Evolutionary conservation across 2,113 vertebrate genomes (phyloP).

Genomic region (Ceyx margarethae): DNA sequence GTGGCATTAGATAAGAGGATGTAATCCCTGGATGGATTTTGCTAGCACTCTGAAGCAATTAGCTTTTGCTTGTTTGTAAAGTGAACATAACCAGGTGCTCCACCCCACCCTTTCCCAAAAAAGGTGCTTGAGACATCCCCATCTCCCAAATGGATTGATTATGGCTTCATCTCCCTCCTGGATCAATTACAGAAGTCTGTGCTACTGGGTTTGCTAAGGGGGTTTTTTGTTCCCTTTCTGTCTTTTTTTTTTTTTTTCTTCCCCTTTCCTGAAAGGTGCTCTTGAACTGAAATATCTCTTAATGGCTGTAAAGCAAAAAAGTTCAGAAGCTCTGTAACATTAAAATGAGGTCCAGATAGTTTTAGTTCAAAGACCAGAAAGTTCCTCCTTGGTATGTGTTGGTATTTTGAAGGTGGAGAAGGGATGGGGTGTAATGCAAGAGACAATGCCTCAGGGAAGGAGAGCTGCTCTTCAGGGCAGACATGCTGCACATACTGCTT

Average conservation of each 20-base stretch:
- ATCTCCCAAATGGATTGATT: slow-evolving; percentile 57
- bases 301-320: background rate
- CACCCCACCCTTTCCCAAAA: background rate
- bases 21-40: slow-evolving; percentile 51
- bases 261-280: background rate
- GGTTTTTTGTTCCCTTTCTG: background rate
- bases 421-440: background rate
- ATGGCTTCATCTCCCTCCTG: slow-evolving; percentile 21
- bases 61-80: slow-evolving; percentile 73
- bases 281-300: background rate
- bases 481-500: background rate
- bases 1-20: slow-evolving; percentile 69
- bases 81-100: slow-evolving; percentile 65
- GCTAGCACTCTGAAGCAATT: slow-evolving; percentile 71
- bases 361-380: background rate
- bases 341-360: background rate
- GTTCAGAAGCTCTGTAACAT: background rate
- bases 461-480: background rate
- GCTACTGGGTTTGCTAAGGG: slow-evolving; percentile 24
- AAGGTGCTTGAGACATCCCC: background rate
- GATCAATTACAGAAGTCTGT: slow-evolving; percentile 55
- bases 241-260: background rate
- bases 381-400: rapidly evolving
- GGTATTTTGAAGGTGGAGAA: background rate
- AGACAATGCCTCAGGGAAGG: background rate